Evolutionary conservation across 1,140 invertebrate species (phyloP).

Genomic region (Leptinotarsa defecta): DNA sequence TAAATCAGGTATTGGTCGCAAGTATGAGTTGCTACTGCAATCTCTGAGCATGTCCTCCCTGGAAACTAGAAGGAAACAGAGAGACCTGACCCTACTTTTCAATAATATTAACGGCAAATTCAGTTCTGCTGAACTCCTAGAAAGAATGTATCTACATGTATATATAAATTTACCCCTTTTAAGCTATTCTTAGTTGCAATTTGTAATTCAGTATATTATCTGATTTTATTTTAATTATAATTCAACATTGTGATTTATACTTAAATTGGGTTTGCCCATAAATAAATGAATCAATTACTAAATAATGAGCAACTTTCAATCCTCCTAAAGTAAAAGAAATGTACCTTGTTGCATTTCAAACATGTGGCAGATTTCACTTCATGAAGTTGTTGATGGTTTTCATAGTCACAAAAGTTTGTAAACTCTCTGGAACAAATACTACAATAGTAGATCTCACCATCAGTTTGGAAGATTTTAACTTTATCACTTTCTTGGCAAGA

Average conservation of each 20-base stretch:
- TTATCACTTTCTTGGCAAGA: slow-evolving; percentile 1
- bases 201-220: too few relatives aligned
- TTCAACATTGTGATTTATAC: not conserved
- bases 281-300: not conserved
- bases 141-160: too few relatives aligned
- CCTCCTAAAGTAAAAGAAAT: not conserved
- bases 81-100: too few relatives aligned
- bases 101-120: too few relatives aligned
- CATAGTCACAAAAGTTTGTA: slow-evolving; percentile 25
- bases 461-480: slow-evolving; percentile 19
- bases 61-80: too few relatives aligned
- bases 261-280: not conserved
- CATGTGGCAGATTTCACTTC: slow-evolving; percentile 31
- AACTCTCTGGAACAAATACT: slow-evolving; percentile 23
- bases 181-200: too few relatives aligned
- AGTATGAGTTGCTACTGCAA: not conserved
- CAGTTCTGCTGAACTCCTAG: too few relatives aligned
- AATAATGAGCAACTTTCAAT: not conserved
- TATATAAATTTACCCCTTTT: too few relatives aligned
- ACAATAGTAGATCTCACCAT: slow-evolving; percentile 20
- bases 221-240: too few relatives aligned
- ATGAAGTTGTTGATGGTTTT: slow-evolving; percentile 31
- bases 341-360: slow-evolving; percentile 33
- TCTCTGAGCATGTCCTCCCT: too few relatives aligned
- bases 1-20: not conserved